A percentile compares a stretch with the other conserved stretches of the same genome.
Evolutionary conservation across 1,140 invertebrate genomes (phyloP).

Genomic region (Atta cephalotes): DNA sequence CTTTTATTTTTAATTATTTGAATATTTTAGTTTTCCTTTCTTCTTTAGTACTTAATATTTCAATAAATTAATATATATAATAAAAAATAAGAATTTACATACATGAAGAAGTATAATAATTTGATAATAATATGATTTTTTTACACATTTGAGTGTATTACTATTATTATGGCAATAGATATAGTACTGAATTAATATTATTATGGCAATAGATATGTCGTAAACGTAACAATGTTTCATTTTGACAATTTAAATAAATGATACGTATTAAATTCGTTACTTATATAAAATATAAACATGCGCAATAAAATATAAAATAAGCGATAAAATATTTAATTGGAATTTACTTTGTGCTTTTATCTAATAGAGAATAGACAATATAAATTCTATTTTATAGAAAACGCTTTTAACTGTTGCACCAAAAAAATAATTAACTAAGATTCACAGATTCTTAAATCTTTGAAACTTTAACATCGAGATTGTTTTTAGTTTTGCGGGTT

Average conservation of each 20-base stretch:
- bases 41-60: neutral
- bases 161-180: neutral
- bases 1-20: neutral
- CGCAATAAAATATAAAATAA: neutral
- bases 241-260: conserved; percentile 40
- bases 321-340: conserved; percentile 10
- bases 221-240: conserved; percentile 1
- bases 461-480: conserved; percentile 8
- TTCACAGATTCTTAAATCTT: conserved; percentile 41
- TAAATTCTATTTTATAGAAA: neutral
- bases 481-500: conserved; percentile 8
- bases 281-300: conserved; percentile 46
- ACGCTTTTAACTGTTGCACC: neutral
- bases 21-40: conserved; percentile 9
- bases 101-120: conserved; percentile 7
- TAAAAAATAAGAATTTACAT: conserved; percentile 13
- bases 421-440: conserved; percentile 11
- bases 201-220: neutral
- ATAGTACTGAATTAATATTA: neutral
- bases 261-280: conserved; percentile 44
- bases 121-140: neutral
- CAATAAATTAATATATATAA: conserved; percentile 25
- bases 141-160: neutral
- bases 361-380: conserved; percentile 7
- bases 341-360: conserved; percentile 12